These are phyloP conservation scores for Xiphophorus maculatus DNA, from an alignment of 2,113 vertebrate genomes.

Conservation along the genomic window DNA sequence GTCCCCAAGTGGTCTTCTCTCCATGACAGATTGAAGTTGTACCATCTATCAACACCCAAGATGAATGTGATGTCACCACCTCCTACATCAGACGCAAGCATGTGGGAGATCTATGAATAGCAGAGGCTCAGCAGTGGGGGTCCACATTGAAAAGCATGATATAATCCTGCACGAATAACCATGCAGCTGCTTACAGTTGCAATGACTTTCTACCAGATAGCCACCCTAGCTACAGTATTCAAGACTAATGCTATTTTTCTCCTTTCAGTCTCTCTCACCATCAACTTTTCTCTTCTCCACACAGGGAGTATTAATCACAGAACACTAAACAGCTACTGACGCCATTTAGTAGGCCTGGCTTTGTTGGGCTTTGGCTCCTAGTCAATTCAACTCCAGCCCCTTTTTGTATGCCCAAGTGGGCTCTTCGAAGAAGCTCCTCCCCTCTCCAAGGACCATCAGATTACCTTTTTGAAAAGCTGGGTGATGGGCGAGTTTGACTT, in stretches of 20 bases:
- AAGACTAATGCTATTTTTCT: slow-evolving; percentile 21
- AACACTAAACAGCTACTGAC: slow-evolving; percentile 85
- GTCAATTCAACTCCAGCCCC: slow-evolving; percentile 85
- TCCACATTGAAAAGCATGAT: slow-evolving; percentile 59
- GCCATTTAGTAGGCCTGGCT: slow-evolving; percentile 84
- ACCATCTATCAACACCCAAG: slow-evolving; percentile 47
- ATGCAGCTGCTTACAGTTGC: slow-evolving; percentile 37
- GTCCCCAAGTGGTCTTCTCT: slow-evolving; percentile 29
- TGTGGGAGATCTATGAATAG: slow-evolving; percentile 67
- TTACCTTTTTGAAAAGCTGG: slow-evolving; percentile 81
- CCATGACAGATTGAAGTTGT: slow-evolving; percentile 35
- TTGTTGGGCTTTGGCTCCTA: slow-evolving; percentile 81
- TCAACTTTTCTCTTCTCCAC: slow-evolving; percentile 55
- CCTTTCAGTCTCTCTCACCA: slow-evolving; percentile 21
- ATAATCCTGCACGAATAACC: slow-evolving; percentile 54
- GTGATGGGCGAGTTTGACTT: slow-evolving; percentile 58
- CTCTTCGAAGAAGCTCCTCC: slow-evolving; percentile 80
- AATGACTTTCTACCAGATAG: slow-evolving; percentile 16
- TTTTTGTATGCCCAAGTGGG: slow-evolving; percentile 88
- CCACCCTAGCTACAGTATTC: slow-evolving; percentile 24
- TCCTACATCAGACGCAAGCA: slow-evolving; percentile 57
- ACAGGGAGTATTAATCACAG: slow-evolving; percentile 88
- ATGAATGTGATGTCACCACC: slow-evolving; percentile 56
- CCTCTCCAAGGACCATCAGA: slow-evolving; percentile 80
- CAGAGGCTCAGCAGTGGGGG: slow-evolving; percentile 52